A percentile compares a stretch with the other conserved stretches of the same genome.
Conservation (phyloP, 2,888 invertebrate genomes). For the Scaptomyza reducta region DNA sequence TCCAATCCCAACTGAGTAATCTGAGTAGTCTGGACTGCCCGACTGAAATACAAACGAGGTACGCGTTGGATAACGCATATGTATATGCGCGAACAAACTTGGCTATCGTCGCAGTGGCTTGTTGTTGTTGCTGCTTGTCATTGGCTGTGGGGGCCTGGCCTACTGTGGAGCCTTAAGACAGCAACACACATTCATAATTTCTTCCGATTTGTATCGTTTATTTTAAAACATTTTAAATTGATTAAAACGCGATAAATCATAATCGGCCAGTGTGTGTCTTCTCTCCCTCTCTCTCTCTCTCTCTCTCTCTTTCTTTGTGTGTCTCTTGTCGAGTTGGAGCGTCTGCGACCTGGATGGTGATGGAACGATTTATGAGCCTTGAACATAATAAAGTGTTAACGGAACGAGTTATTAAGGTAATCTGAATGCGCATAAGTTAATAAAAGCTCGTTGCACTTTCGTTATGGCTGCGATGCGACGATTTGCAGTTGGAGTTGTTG, state of each 20-base stretch:
- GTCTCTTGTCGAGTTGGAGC: conserved; percentile 22
- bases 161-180: conserved; percentile 81
- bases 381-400: conserved; percentile 83
- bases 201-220: conserved; percentile 78
- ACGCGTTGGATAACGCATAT: conserved; percentile 74
- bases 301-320: conserved; percentile 10
- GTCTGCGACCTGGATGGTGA: conserved; percentile 45
- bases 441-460: conserved; percentile 68
- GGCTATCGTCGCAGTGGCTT: conserved; percentile 26
- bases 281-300: conserved; percentile 13
- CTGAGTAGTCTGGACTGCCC: conserved; percentile 51
- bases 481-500: conserved; percentile 57
- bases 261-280: conserved; percentile 67
- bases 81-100: conserved; percentile 42
- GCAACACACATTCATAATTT: conserved; percentile 79
- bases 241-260: conserved; percentile 84
- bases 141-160: conserved; percentile 62
- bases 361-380: conserved; percentile 80
- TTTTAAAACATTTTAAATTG: conserved; percentile 82
- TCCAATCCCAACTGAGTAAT: conserved; percentile 57
- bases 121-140: conserved; percentile 51
- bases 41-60: conserved; percentile 73
- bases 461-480: conserved; percentile 40
- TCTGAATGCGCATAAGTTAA: conserved; percentile 80
- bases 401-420: conserved; percentile 82